phyloP scores from a whole-genome alignment of 2,888 invertebrate genomes.

The Drosophila meridiana region DNA sequence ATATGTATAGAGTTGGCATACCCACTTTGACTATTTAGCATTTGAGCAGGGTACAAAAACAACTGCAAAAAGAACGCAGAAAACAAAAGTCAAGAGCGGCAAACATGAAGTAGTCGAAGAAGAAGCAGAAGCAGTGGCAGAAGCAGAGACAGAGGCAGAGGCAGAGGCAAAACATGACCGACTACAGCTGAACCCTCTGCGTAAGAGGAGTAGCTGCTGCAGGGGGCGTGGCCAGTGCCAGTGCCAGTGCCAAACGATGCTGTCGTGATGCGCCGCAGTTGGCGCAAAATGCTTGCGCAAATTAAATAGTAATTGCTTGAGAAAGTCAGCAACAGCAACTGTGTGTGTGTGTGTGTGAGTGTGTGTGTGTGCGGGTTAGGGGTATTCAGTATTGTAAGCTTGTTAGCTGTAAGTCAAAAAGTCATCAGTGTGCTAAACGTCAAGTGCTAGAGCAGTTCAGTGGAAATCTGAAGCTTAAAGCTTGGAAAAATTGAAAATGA shows the following conservation, averaged over 20 bases:
- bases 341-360: neutral
- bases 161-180: constrained; percentile 15
- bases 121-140: neutral
- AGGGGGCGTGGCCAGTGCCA: constrained; percentile 59
- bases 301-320: constrained; percentile 80
- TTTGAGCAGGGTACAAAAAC: constrained; percentile 13
- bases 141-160: neutral
- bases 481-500: neutral
- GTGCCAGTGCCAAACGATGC: constrained; percentile 17
- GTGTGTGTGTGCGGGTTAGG: neutral
- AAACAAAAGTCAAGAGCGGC: constrained; percentile 10
- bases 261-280: constrained; percentile 48
- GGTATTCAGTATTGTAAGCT: constrained; percentile 2
- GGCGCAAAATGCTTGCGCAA: constrained; percentile 69
- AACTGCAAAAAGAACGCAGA: constrained; percentile 3
- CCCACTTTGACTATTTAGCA: neutral
- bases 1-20: neutral
- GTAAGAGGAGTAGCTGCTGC: constrained; percentile 55
- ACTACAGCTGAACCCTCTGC: constrained; percentile 17
- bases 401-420: constrained; percentile 10
- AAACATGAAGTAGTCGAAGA: constrained; percentile 6
- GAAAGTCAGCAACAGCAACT: constrained; percentile 56
- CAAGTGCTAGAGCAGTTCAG: neutral
- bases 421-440: constrained; percentile 57
- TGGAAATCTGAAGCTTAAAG: constrained; percentile 4